Conservation (phyloP, 2,888 invertebrate genomes). For the Parnassius smintheus region DNA sequence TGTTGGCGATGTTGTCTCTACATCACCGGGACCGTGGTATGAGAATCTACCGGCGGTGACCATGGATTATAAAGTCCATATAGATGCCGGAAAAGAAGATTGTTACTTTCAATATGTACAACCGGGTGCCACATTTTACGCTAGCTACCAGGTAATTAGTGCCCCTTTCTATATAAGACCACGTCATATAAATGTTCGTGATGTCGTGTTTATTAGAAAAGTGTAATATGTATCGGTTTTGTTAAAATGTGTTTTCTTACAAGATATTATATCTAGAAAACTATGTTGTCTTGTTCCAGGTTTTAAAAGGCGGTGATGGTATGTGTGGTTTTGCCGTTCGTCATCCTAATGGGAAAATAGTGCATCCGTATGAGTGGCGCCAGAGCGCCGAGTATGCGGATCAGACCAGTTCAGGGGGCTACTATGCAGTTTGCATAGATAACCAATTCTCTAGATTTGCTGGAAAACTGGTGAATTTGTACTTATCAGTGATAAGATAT, state of each 20-base stretch:
- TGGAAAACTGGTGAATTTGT: slow-evolving; percentile 93
- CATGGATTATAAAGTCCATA: slow-evolving; percentile 97
- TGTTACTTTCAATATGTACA: slow-evolving; percentile 97
- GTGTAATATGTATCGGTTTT: too few species aligned
- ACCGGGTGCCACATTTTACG: slow-evolving; percentile 94
- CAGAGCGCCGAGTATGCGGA: slow-evolving; percentile 95
- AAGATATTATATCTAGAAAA: neutral
- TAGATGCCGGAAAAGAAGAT: slow-evolving; percentile 95
- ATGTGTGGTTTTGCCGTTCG: slow-evolving; percentile 96
- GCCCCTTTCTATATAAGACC: slow-evolving; percentile 9
- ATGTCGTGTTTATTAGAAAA: too few species aligned
- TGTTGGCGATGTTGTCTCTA: slow-evolving; percentile 71
- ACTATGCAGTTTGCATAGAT: slow-evolving; percentile 95
- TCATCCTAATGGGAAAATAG: slow-evolving; percentile 91
- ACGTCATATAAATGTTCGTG: slow-evolving; percentile 1
- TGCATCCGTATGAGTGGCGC: slow-evolving; percentile 95
- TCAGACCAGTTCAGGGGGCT: slow-evolving; percentile 89
- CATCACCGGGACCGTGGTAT: slow-evolving; percentile 88
- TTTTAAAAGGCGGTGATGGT: slow-evolving; percentile 95
- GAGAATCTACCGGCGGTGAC: slow-evolving; percentile 94
- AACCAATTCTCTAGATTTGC: slow-evolving; percentile 96
- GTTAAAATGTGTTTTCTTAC: too few species aligned
- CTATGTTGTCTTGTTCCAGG: slow-evolving; percentile 76
- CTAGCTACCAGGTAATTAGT: slow-evolving; percentile 91
- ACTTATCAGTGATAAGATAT: slow-evolving; percentile 94